Conservation (phyloP, 2,888 invertebrate species). For the Hirtodrosophila confusa region DNA sequence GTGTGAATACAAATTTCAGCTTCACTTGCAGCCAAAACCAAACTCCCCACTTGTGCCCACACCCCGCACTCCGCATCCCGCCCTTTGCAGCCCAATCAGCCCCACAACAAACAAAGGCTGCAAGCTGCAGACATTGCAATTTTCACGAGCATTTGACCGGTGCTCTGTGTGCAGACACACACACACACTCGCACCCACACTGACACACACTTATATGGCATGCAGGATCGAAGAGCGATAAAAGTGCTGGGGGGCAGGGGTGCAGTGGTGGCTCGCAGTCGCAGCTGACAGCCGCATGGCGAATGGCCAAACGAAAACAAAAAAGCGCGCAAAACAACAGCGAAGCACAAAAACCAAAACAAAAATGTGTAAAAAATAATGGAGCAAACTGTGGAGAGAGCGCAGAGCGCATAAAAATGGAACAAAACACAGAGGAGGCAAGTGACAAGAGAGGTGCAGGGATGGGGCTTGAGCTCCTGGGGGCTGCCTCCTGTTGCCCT, state of each 20-base stretch:
- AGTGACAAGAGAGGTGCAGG: slow-evolving; percentile 11
- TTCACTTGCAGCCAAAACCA: slow-evolving; percentile 57
- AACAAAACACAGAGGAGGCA: slow-evolving; percentile 62
- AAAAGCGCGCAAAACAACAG: slow-evolving; percentile 72
- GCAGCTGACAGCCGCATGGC: slow-evolving; percentile 80
- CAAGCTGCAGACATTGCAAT: slow-evolving; percentile 77
- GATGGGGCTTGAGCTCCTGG: no score
- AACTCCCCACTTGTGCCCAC: slow-evolving; percentile 1
- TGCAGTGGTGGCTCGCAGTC: slow-evolving; percentile 21
- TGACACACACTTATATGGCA: slow-evolving; percentile 6
- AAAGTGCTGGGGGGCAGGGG: neutral
- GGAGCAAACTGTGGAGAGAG: slow-evolving; percentile 39
- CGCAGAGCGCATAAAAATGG: slow-evolving; percentile 56
- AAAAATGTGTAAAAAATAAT: slow-evolving; percentile 79
- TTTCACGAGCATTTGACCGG: slow-evolving; percentile 64
- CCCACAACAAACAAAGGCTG: slow-evolving; percentile 69
- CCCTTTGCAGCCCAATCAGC: slow-evolving; percentile 44
- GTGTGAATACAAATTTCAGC: slow-evolving; percentile 71
- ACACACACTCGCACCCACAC: neutral
- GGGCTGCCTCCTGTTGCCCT: slow-evolving; percentile 8
- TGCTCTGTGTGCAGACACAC: slow-evolving; percentile 17
- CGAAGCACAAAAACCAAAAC: slow-evolving; percentile 81
- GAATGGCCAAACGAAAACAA: slow-evolving; percentile 76
- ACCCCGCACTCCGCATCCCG: neutral
- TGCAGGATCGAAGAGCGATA: neutral